Percentiles rank a stretch among this genome's conserved stretches.
Conservation (phyloP, 2,797 vertebrate species). For the Sternarchorhynchus goeldii region DNA sequence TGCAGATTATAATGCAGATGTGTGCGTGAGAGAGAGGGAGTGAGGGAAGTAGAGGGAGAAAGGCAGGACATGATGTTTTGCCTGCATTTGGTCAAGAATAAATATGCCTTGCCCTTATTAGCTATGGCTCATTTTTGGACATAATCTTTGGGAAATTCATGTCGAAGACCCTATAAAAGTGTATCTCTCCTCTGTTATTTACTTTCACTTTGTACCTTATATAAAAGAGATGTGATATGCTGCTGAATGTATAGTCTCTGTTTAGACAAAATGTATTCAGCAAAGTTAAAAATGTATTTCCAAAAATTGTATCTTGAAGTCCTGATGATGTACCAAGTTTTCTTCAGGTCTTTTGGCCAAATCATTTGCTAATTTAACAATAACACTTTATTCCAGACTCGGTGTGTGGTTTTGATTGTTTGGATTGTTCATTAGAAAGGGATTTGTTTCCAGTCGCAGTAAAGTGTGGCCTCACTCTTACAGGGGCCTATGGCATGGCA, state of each 20-base stretch:
- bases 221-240: too few species aligned
- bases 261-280: background rate
- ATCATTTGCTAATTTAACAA: conserved; percentile 22
- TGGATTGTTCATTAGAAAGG: conserved; percentile 60
- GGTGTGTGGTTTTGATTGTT: conserved; percentile 41
- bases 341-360: background rate
- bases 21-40: background rate
- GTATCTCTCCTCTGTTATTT: background rate
- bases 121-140: conserved; percentile 39
- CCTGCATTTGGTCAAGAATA: conserved; percentile 38
- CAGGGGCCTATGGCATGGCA: conserved; percentile 47
- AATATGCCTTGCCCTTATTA: conserved; percentile 36
- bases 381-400: conserved; percentile 39
- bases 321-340: background rate
- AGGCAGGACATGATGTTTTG: background rate
- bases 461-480: conserved; percentile 48
- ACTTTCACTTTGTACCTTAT: background rate
- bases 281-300: background rate
- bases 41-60: background rate
- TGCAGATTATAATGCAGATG: background rate
- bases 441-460: conserved; percentile 50
- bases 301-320: background rate
- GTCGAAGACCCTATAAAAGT: conserved; percentile 37
- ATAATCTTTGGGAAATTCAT: conserved; percentile 25
- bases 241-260: background rate